phyloP scores from a whole-genome alignment of 2,888 invertebrate species.

The Lasioglossum lativentre region DNA sequence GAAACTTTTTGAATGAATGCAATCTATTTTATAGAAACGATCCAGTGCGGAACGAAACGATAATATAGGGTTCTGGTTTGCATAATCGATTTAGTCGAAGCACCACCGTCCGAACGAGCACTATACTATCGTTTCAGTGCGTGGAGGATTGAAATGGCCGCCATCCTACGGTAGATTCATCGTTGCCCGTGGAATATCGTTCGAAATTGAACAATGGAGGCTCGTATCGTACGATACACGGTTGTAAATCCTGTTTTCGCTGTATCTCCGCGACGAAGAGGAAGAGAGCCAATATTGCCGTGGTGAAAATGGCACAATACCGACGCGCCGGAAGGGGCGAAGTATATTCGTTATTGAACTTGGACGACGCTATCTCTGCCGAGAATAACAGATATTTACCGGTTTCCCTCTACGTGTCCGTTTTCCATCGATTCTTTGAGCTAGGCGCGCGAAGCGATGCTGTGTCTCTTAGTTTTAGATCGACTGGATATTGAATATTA shows the following conservation, averaged over 20 bases:
- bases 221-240: not conserved
- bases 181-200: slow-evolving; percentile 10
- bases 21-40: too few species aligned
- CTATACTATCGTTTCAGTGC: not conserved
- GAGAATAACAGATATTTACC: not conserved
- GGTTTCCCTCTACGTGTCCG: not conserved
- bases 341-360: slow-evolving; percentile 1
- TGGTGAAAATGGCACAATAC: not conserved
- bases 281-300: not conserved
- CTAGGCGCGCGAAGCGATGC: not conserved
- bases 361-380: not conserved
- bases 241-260: slow-evolving; percentile 6
- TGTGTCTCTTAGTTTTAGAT: not conserved
- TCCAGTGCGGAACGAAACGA: too few species aligned
- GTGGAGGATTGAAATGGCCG: not conserved
- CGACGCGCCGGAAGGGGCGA: not conserved
- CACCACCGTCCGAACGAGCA: not conserved
- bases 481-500: not conserved
- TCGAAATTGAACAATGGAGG: slow-evolving; percentile 9
- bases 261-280: not conserved
- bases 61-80: not conserved
- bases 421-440: not conserved
- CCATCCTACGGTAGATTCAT: not conserved
- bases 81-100: not conserved
- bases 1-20: too few species aligned